These are phyloP conservation scores for Caenorhabditis brenneri DNA, from an alignment of 1,140 invertebrate genomes.

Conservation along the genomic window DNA sequence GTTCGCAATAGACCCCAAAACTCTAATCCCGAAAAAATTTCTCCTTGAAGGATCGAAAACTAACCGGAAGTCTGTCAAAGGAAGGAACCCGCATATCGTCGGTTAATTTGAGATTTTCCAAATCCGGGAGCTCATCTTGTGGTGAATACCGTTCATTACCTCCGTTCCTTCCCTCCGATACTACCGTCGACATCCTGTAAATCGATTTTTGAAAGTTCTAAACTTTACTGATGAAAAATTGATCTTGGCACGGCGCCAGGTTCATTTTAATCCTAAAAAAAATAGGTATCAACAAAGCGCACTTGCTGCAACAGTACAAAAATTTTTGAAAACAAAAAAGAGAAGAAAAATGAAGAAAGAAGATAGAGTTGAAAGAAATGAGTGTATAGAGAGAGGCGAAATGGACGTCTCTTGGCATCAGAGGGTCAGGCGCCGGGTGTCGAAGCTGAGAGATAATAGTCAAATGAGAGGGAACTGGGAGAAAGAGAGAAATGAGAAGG, in stretches of 20 bases:
- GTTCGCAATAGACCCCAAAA: no score
- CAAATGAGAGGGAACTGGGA: background rate
- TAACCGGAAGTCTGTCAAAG: slow-evolving; percentile 11
- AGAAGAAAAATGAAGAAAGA: background rate
- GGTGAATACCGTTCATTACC: slow-evolving; percentile 19
- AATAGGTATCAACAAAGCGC: background rate
- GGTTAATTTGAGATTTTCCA: background rate
- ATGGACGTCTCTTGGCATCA: slow-evolving; percentile 20
- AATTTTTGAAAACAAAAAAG: background rate
- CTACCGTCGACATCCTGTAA: background rate
- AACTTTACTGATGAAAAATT: no score
- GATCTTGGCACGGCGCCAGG: no score
- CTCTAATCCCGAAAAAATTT: no score
- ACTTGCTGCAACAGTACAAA: background rate
- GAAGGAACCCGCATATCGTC: background rate
- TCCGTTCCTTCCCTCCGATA: slow-evolving; percentile 32
- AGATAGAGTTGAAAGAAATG: background rate
- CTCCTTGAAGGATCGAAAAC: background rate
- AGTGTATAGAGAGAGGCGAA: background rate
- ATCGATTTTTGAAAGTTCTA: no score
- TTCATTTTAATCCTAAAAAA: no score
- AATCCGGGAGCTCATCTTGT: background rate
- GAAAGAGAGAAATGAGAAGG: background rate
- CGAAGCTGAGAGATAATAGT: background rate
- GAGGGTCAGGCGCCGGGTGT: slow-evolving; percentile 34